Percentiles rank a stretch among this genome's conserved stretches.
Conservation (phyloP, 2,888 invertebrate species). For the Tubiluchus corallicola region DNA sequence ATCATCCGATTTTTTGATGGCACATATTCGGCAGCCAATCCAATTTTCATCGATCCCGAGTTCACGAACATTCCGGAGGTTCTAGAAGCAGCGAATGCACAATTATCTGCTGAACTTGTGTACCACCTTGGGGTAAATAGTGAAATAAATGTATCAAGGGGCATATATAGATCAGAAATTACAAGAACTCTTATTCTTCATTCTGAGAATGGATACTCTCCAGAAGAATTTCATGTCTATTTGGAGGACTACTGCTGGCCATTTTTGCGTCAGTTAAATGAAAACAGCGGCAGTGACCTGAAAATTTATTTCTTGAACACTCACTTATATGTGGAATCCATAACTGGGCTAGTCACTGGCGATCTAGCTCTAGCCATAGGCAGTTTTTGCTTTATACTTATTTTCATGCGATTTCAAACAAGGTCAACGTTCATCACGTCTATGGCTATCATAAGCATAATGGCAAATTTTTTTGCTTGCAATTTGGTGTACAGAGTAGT, state of each 20-base stretch:
- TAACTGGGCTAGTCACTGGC: constrained; percentile 11
- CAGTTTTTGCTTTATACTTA: constrained; percentile 15
- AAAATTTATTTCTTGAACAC: constrained; percentile 9
- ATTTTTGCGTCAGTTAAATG: neutral
- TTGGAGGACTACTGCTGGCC: constrained; percentile 4
- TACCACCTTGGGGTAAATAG: neutral
- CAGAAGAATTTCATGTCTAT: constrained; percentile 9
- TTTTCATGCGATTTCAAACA: constrained; percentile 15
- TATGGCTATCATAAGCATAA: constrained; percentile 13
- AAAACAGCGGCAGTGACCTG: neutral
- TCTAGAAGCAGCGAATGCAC: constrained; percentile 14
- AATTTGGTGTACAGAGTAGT: constrained; percentile 15
- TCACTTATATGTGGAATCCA: constrained; percentile 11
- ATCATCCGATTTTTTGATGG: constrained; percentile 17
- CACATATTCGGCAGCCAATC: constrained; percentile 14
- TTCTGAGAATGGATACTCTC: constrained; percentile 5
- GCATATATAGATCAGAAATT: no score
- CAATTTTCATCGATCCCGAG: constrained; percentile 17
- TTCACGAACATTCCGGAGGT: constrained; percentile 16
- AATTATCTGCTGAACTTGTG: neutral
- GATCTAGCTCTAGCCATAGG: constrained; percentile 15
- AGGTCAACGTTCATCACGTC: constrained; percentile 14
- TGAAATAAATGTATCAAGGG: no score
- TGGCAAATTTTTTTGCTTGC: constrained; percentile 14
- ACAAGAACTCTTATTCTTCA: neutral